Evolutionary conservation across 1,140 invertebrate genomes (phyloP), one percentile per base, ranked within the genome.

Genomic region (Cydia splendana): DNA sequence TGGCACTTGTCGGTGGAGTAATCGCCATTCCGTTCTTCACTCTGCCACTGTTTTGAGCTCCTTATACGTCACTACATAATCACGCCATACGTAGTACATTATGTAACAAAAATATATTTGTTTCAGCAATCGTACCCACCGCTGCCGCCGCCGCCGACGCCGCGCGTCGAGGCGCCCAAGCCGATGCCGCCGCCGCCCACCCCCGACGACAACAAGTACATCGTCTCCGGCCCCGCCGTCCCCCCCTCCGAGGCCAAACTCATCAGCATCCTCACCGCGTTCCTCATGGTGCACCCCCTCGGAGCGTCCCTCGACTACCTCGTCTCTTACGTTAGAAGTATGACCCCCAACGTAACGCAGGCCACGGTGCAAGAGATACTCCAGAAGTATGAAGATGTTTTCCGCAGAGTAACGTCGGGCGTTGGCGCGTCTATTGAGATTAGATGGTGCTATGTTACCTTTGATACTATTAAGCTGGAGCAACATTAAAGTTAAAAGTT

Each of bases 241-340:
- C 76, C 82, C 3, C 79, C 81, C 12, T 83, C 84, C 3, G 88
- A 91, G 57, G 88, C 88, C 2, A 90, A 87, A 76, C 85, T 91
- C 28, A 89, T 91, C 78, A 88, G 86, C 75, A 83, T 90, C 2
- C 51, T 91, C 28, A 88, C 90, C 20, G 84, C 88, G 0, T 91
- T 89, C 82, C 84, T 91, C 2, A 83, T 90, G 80, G 87, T 88
- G 2, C 90, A 91, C 75, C 88, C 90, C 0, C 77, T 87, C 0
- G 90, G 90, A 4, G 86, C 88, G 0, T 84, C 85, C 2, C 30
- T 87, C 13, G 88, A 88, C 34, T 87, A 91, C 65, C 76, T 91
- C 4, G 85, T 87, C 1, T 88, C 87, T 0, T 91, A 90, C 30
- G 82, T 91, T 0, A 82, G 84, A 45, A 88, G 86, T 28, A 84